A percentile compares a stretch with the other conserved stretches of the same genome.
phyloP scores from a whole-genome alignment of 2,888 invertebrate genomes.

The Mythimna vitellina region DNA sequence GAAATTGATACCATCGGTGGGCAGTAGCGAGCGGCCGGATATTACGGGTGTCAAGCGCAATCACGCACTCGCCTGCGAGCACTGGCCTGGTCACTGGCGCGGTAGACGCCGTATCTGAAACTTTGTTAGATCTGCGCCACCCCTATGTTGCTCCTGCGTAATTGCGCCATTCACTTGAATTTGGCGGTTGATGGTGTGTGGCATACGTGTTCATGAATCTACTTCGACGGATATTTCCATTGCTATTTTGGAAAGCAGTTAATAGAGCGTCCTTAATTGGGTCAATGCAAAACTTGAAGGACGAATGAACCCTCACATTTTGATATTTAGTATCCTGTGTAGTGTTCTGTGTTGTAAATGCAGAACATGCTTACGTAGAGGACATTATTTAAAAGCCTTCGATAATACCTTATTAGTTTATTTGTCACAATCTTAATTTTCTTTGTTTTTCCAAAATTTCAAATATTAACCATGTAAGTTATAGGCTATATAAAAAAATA shows the following conservation, averaged over 20 bases:
- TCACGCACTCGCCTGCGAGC: slow-evolving; percentile 83
- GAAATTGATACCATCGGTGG: slow-evolving; percentile 90
- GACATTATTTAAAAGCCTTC: neutral
- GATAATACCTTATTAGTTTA: neutral
- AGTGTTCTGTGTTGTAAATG: slow-evolving; percentile 7
- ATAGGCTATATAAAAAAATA: neutral
- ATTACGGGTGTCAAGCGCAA: slow-evolving; percentile 89
- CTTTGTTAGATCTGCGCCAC: slow-evolving; percentile 72
- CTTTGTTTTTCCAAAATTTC: too few species aligned
- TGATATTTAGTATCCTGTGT: slow-evolving; percentile 21
- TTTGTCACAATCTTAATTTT: neutral
- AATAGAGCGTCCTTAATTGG: slow-evolving; percentile 46
- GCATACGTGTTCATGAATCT: slow-evolving; percentile 60
- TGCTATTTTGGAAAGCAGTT: slow-evolving; percentile 45
- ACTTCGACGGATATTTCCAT: slow-evolving; percentile 52
- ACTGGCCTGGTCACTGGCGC: slow-evolving; percentile 56
- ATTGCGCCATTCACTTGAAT: slow-evolving; percentile 62
- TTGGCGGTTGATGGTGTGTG: slow-evolving; percentile 50
- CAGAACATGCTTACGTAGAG: neutral
- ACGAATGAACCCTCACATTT: slow-evolving; percentile 33
- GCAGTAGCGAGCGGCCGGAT: slow-evolving; percentile 85
- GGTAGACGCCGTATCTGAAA: slow-evolving; percentile 71
- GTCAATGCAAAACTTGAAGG: slow-evolving; percentile 32
- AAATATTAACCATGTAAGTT: too few species aligned
- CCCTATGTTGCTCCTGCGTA: slow-evolving; percentile 60